A percentile compares a stretch with the other conserved stretches of the same genome.
These are phyloP conservation scores for Tineola bisselliella DNA, from an alignment of 2,888 invertebrate species.

Conservation along the genomic window DNA sequence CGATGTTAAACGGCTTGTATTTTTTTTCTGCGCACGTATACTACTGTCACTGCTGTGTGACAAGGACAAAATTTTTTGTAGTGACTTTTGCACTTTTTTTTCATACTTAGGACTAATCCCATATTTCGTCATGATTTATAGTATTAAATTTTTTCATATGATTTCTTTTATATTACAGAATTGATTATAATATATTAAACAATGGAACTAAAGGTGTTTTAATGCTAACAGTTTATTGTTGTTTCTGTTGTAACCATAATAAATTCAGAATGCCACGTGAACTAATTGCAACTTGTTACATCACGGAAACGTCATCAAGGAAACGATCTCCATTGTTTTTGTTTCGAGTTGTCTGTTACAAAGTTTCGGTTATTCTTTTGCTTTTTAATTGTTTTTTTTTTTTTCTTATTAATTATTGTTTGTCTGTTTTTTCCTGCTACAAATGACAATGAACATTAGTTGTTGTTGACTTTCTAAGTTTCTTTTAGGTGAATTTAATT, in stretches of 20 bases:
- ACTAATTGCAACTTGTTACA: constrained; percentile 1
- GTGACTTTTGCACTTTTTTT: too few relatives aligned
- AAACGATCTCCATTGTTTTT: constrained; percentile 6
- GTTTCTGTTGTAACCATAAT: background rate
- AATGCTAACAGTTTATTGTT: background rate
- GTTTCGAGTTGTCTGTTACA: background rate
- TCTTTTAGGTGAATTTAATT: too few relatives aligned
- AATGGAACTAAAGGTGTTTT: background rate
- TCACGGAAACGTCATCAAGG: background rate
- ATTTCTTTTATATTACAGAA: too few relatives aligned
- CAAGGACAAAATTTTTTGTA: too few relatives aligned
- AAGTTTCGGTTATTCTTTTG: background rate
- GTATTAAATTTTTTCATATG: too few relatives aligned
- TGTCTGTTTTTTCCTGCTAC: background rate
- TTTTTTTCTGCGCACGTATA: too few relatives aligned
- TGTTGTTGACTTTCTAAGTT: background rate
- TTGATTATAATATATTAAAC: background rate
- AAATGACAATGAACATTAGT: background rate
- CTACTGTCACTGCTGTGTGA: too few relatives aligned
- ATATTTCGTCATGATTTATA: too few relatives aligned
- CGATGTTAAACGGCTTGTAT: too few relatives aligned
- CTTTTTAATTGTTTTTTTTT: background rate
- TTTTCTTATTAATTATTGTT: background rate
- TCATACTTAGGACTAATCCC: too few relatives aligned
- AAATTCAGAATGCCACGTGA: background rate